phyloP scores from a whole-genome alignment of 2,113 vertebrate genomes.

The Malurus elegans region DNA sequence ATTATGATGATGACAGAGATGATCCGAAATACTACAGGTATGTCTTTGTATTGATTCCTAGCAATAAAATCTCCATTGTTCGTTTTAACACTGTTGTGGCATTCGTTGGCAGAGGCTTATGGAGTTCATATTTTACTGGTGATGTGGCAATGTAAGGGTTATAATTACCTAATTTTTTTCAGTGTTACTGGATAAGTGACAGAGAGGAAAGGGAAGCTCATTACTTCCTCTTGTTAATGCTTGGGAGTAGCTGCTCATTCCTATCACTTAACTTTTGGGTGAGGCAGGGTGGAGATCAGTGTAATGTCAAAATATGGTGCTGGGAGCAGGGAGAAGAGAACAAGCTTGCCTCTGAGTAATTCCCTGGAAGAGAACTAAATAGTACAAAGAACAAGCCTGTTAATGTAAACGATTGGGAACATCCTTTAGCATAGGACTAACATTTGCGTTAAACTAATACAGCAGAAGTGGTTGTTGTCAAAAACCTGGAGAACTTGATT shows the following conservation, averaged over 20 bases:
- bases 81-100: background rate
- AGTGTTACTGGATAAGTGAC: background rate
- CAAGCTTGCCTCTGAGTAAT: background rate
- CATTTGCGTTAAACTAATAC: background rate
- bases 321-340: background rate
- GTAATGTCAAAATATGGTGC: background rate
- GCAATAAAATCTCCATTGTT: background rate
- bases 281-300: background rate
- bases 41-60: background rate
- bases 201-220: background rate
- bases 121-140: background rate
- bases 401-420: background rate
- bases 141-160: background rate
- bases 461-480: background rate
- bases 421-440: background rate
- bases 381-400: background rate
- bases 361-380: background rate
- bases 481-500: background rate
- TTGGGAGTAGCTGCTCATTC: background rate
- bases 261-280: background rate
- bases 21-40: slow-evolving; percentile 98
- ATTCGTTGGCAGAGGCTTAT: background rate
- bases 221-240: background rate
- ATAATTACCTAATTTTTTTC: background rate
- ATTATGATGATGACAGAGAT: slow-evolving; percentile 97